Base-by-base conservation (phyloP, 2,797 vertebrate genomes). In the Hafferia zeledoni region DNA sequence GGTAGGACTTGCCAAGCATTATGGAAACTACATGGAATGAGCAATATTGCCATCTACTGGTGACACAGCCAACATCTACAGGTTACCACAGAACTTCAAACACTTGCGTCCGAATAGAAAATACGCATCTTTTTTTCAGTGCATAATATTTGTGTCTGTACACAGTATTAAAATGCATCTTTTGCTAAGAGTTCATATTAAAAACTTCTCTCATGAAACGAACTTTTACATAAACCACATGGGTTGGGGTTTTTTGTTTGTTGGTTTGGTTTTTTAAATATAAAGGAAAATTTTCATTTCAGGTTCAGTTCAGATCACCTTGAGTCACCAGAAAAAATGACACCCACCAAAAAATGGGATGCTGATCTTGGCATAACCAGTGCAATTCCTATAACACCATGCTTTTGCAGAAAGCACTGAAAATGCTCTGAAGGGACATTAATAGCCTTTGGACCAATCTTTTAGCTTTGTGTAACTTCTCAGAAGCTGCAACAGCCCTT, bases 31-130 rank as follows among this genome's bases (percentile, higher is more conserved):
- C 31, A 52, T n/a, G 77, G 56, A 28, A 52, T 77, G 79, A 87
- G 67, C 77, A 91, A 88, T 70, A 49, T 68, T 87, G 96, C 93
- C 95, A 96, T 77, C 93, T 96, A 57, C 95, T 79, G 94, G 92
- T 87, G 81, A 63, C 86, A 84, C 46, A 22, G 53, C 60, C 90
- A 12, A 3, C 71, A 78, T 9, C 63, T 8, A 31, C 81, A 64
- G 76, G 75, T 16, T 13, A 50, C 50, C 19, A 46, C 35, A 49
- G 9, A 33, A 47, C 37, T 13, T 8, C 20, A 31, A 33, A 33
- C 1, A 3, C 3, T 55, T 13, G 4, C 10, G 16, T 30, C 86
- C 41, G 4, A 64, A 60, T 0, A 22, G 17, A 63, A 57, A 84
- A 35, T 2, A 2, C 2, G 11, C 4, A 4, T 6, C 3, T 11